Percentiles rank a stretch among this genome's conserved stretches.
phyloP scores from a whole-genome alignment of 2,113 vertebrate species.

The Condylura cristata region DNA sequence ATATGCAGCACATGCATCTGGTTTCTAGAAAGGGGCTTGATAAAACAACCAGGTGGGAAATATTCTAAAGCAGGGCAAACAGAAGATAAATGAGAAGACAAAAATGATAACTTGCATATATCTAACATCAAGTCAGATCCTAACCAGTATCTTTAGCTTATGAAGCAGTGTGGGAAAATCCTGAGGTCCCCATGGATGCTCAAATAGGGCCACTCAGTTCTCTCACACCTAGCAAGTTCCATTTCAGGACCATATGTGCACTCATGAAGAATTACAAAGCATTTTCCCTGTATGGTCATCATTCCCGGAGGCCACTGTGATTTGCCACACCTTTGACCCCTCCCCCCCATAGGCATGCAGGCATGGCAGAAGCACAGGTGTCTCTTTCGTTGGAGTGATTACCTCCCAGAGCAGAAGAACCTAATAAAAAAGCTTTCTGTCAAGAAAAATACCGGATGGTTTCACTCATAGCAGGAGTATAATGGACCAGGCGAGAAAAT shows the following conservation, averaged over 20 bases:
- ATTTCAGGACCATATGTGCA: not conserved
- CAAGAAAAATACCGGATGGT: no score
- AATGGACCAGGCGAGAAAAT: no score
- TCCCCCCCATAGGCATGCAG: not conserved
- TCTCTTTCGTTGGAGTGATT: not conserved
- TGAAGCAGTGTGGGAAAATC: not conserved
- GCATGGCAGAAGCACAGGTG: not conserved
- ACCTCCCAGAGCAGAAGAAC: conserved; percentile 42
- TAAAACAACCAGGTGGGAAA: not conserved
- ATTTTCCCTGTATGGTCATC: not conserved
- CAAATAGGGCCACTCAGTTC: not conserved
- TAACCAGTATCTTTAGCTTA: conserved; percentile 23
- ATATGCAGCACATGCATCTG: not conserved
- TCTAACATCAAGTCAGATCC: not conserved
- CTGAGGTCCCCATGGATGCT: not conserved
- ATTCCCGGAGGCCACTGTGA: not conserved
- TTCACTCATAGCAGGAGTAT: no score
- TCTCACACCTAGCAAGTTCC: not conserved
- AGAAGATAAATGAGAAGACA: not conserved
- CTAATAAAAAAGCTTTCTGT: not conserved
- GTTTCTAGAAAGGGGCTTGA: not conserved
- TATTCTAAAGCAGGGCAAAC: not conserved
- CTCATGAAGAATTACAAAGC: conserved; percentile 8
- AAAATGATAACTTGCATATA: not conserved
- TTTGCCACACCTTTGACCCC: not conserved